Base-by-base conservation (phyloP, 2,113 vertebrate genomes). In the Riparia riparia region DNA sequence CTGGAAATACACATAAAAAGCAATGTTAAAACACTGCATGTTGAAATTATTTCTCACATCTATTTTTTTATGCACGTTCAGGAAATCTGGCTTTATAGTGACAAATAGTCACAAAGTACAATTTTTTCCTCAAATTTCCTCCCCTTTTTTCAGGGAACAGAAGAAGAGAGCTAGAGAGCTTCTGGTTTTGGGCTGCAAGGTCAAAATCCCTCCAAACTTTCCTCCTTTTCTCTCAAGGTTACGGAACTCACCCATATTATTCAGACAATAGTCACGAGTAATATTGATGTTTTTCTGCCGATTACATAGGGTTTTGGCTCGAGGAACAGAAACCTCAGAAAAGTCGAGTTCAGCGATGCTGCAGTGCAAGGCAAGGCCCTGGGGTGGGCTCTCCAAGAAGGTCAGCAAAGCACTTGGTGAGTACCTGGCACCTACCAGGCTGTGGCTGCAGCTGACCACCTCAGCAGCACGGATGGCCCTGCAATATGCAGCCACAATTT, bases 401-500 rank as follows among this genome's bases (percentile, higher is more conserved):
- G 68, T 31, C 31, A 64, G 41, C 24, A 50, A 64, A 82, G 37
- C 2, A 0, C 10, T 31, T 2, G 1, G 25, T 47, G 66, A 50
- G n/a, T 6, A 7, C 7, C 42, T 21, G 32, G 53, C 24, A 71
- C 6, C 28, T 51, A 14, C 1, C 0, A 7, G 24, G 63, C 29
- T 57, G 42, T 28, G 34, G 47, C 24, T 3, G 4, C 8, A 2
- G 17, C 28, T 18, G 12, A n/a, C 42, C 45, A 11, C 37, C 44
- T 26, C 57, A 28, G 7, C 5, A 4, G 28, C 9, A 1, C 0
- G 7, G 20, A 69, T n/a, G 31, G n/a, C 66, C 24, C 56, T 50
- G 16, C 9, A 28, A 41, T 8, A 10, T 0, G 3, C 1, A 4
- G 54, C 39, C 37, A 31, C 1, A 1, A 16, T 22, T 6, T 0